These are phyloP conservation scores for Numenius arquata DNA, from an alignment of 2,113 vertebrate genomes.

Conservation along the genomic window DNA sequence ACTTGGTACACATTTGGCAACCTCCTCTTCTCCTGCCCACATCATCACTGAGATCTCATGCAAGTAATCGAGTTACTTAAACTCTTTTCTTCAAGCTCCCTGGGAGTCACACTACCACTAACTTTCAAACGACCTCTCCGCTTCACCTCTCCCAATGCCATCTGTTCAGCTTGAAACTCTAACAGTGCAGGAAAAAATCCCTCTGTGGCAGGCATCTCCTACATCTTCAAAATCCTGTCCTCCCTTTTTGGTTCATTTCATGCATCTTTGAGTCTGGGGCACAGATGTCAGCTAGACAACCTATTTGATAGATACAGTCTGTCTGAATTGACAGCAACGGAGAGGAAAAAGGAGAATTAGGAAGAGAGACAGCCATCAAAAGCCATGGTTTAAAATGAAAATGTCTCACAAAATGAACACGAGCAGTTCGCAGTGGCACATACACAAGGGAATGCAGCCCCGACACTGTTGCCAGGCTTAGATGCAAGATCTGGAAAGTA, in stretches of 20 bases:
- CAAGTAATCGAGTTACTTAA: not conserved
- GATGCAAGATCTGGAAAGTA: not conserved
- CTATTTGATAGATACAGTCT: not conserved
- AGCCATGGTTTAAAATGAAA: not conserved
- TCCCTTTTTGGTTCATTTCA: constrained; percentile 34
- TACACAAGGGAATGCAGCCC: not conserved
- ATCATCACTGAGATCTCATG: not conserved
- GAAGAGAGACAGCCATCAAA: not conserved
- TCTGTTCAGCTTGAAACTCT: not conserved
- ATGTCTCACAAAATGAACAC: not conserved
- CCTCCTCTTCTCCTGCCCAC: not conserved
- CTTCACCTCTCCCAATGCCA: not conserved
- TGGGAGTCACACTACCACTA: not conserved
- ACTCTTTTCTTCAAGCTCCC: not conserved
- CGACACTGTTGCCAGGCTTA: not conserved
- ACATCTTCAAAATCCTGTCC: not conserved
- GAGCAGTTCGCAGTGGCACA: not conserved
- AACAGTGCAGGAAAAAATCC: not conserved
- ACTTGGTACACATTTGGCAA: not conserved
- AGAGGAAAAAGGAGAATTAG: not conserved
- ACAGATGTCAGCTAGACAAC: not conserved
- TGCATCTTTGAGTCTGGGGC: not conserved
- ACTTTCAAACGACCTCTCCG: not conserved
- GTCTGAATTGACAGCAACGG: not conserved
- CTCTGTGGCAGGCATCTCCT: not conserved